Evolutionary conservation across 2,888 invertebrate species (phyloP).

Genomic region (Minunthozetes semirufus): DNA sequence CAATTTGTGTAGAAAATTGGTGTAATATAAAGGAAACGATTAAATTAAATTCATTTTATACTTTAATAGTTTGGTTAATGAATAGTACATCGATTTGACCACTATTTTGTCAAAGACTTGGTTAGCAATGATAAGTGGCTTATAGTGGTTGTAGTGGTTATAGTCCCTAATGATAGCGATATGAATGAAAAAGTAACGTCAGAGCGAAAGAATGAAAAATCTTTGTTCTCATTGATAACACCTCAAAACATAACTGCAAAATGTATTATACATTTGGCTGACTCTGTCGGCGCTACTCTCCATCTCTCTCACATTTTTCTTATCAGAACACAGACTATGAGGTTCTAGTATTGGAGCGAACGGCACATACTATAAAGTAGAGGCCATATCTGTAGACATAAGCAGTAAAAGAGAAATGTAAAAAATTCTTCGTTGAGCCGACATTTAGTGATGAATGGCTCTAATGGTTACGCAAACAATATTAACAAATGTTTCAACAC

Average conservation of each 20-base stretch:
- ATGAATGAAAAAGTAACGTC: not conserved
- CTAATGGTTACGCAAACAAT: conserved; percentile 24
- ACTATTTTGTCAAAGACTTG: too few relatives aligned
- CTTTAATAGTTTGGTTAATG: too few relatives aligned
- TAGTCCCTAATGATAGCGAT: not conserved
- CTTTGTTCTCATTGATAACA: conserved; percentile 9
- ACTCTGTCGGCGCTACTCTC: not conserved
- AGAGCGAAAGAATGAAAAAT: not conserved
- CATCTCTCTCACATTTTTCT: conserved; percentile 12
- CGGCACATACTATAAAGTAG: not conserved
- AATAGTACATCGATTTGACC: too few relatives aligned
- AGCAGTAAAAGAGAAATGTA: not conserved
- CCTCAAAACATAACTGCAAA: not conserved
- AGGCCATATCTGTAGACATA: not conserved
- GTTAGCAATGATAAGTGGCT: too few relatives aligned
- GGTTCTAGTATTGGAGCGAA: not conserved
- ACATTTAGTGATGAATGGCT: conserved; percentile 12
- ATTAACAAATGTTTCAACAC: conserved; percentile 19
- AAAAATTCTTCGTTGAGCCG: not conserved
- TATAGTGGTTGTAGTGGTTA: too few relatives aligned
- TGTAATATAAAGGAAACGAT: too few relatives aligned
- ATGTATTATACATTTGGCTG: not conserved
- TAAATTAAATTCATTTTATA: too few relatives aligned
- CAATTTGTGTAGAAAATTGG: too few relatives aligned
- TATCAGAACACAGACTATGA: not conserved